Base-by-base conservation (phyloP, 2,888 invertebrate genomes). In the Ectobius pallidus region DNA sequence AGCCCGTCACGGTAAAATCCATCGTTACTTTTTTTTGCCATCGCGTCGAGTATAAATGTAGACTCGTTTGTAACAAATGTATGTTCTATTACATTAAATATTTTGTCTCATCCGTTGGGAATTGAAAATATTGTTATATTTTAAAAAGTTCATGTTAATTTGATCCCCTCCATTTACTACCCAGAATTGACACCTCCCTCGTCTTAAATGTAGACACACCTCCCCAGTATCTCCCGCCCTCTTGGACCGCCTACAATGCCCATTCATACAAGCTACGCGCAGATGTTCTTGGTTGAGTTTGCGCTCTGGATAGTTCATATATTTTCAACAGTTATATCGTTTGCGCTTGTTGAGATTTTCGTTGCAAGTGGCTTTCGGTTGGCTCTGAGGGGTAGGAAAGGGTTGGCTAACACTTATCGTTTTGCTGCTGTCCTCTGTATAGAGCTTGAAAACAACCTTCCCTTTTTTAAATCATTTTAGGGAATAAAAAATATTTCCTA, bases 331-430 rank as follows among this genome's bases (percentile, higher is more conserved):
- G 58, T 30, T 58, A 30, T 25, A 58, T 58, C 27, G 16, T 58
- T 58, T 58, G 58, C 58, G 58, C 58, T n/a, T 58, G 58, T 32
- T 25, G 27, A 58, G 58, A 58, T 58, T 58, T 58, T 58, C 25
- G 58, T 58, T 30, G 58, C 58, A 30, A 30, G 27, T n/a, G 30
- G 58, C 58, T 58, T 58, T 58, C 58, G 58, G 58, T 58, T 58
- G 58, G 58, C n/a, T 58, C 58, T 18, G 58, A 30, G 30, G 58
- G 30, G n/a, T 58, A n/a, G 58, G 27, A 58, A 58, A 58, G 58
- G 58, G 32, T 58, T 58, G 58, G 58, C 58, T 58, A 58, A 30
- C 58, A 30, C 58, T 58, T 58, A 58, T 25, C 32, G 27, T 16
- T 58, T 3, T 18, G 14, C 58, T 18, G 30, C 52, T 58, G 30